Evolutionary conservation across 2,797 vertebrate genomes (phyloP).

Genomic region (Cuniculus paca): DNA sequence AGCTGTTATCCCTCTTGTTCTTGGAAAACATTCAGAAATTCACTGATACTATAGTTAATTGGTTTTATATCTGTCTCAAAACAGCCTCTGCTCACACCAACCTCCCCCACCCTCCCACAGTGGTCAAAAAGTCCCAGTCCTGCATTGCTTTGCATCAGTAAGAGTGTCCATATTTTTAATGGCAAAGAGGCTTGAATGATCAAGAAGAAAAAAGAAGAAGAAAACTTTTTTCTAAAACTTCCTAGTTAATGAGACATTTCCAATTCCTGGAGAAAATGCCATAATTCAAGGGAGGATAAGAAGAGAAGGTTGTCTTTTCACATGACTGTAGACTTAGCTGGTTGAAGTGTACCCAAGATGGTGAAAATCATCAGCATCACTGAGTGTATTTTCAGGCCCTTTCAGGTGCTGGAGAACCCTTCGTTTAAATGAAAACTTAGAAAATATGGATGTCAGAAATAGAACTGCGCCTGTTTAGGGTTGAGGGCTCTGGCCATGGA

Average conservation of each 20-base stretch:
- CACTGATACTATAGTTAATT: neutral
- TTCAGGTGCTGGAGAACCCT: neutral
- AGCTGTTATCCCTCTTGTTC: neutral
- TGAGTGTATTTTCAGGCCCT: neutral
- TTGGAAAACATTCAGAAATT: constrained; percentile 40
- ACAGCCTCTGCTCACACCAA: neutral
- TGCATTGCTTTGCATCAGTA: neutral
- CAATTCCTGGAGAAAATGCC: neutral
- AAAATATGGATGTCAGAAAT: neutral
- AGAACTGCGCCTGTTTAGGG: neutral
- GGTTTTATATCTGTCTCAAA: neutral
- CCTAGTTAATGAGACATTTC: neutral
- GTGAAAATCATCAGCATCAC: neutral
- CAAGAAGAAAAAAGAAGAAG: neutral
- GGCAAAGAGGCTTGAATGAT: neutral
- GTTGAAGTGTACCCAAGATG: neutral
- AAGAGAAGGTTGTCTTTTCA: neutral
- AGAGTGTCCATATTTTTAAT: neutral
- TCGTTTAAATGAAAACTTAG: neutral
- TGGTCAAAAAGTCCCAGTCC: neutral
- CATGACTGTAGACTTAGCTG: neutral
- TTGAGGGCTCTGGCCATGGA: neutral
- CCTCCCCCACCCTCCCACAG: neutral
- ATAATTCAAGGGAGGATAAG: neutral
- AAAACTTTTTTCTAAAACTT: neutral